Percentiles rank a stretch among this genome's conserved stretches.
Conservation (phyloP, 2,888 invertebrate species). For the Clanis bilineata region DNA sequence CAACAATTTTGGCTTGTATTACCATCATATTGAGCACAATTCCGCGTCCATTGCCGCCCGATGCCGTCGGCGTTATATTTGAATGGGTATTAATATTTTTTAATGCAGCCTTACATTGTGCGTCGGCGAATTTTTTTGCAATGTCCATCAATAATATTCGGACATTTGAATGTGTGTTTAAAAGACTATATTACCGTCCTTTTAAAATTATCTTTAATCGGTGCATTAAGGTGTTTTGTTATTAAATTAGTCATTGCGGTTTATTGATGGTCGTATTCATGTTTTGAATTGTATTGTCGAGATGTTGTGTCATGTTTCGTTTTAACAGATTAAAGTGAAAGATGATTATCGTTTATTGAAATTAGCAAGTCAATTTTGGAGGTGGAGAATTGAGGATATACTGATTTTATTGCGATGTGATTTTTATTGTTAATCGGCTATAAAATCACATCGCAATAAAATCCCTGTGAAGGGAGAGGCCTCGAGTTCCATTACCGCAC, state of each 20-base stretch:
- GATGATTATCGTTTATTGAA: background rate
- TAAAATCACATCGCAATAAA: no score
- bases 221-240: constrained; percentile 54
- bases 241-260: constrained; percentile 48
- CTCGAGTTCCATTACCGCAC: no score
- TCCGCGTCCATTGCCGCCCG: constrained; percentile 35
- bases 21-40: constrained; percentile 53
- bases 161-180: constrained; percentile 75
- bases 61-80: constrained; percentile 49
- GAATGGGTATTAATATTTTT: constrained; percentile 78
- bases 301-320: constrained; percentile 5
- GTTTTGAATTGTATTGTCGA: background rate
- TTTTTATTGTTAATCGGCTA: no score
- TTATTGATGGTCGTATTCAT: constrained; percentile 40
- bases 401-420: background rate
- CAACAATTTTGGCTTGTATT: constrained; percentile 68
- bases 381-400: background rate
- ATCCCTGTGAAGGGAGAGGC: no score
- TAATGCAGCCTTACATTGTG: constrained; percentile 76
- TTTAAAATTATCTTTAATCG: constrained; percentile 61
- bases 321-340: background rate
- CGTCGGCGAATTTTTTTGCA: constrained; percentile 62
- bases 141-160: constrained; percentile 76
- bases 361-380: background rate
- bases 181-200: constrained; percentile 63